These are phyloP conservation scores for Lasiurus borealis DNA, from an alignment of 2,113 vertebrate species.

Conservation along the genomic window DNA sequence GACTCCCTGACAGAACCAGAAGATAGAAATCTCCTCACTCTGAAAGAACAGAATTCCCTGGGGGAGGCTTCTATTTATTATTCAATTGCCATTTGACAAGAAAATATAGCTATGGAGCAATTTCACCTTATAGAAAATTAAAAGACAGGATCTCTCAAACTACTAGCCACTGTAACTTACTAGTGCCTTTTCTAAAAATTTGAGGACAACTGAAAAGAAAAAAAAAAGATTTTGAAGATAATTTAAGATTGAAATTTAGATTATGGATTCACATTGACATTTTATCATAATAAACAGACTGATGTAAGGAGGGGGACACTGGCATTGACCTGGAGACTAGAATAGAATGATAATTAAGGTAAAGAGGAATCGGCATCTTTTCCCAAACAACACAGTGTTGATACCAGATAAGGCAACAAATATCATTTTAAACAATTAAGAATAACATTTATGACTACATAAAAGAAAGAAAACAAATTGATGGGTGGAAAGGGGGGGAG, in stretches of 20 bases:
- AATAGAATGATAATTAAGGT: background rate
- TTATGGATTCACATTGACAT: slow-evolving; percentile 52
- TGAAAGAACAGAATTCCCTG: background rate
- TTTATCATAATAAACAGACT: slow-evolving; percentile 39
- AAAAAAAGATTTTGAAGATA: background rate
- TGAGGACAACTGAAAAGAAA: background rate
- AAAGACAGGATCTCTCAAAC: slow-evolving; percentile 25
- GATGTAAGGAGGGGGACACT: background rate
- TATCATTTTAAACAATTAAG: slow-evolving; percentile 2
- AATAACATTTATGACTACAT: slow-evolving; percentile 6
- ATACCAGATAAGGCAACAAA: background rate
- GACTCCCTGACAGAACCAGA: background rate
- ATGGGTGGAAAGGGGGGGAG: background rate
- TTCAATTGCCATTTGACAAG: slow-evolving; percentile 23
- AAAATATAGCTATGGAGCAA: background rate
- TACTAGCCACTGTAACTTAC: background rate
- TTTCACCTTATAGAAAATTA: slow-evolving; percentile 19
- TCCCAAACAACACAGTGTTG: background rate
- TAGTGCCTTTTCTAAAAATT: slow-evolving; percentile 17
- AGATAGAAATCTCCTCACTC: slow-evolving; percentile 17
- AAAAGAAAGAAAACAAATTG: background rate
- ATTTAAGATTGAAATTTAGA: slow-evolving; percentile 38
- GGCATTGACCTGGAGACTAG: background rate
- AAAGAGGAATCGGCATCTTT: slow-evolving; percentile 20
- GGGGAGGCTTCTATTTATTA: background rate